Evolutionary conservation across 2,888 invertebrate genomes (phyloP), one percentile per base, ranked within the genome.

Genomic region (Melieria picta): DNA sequence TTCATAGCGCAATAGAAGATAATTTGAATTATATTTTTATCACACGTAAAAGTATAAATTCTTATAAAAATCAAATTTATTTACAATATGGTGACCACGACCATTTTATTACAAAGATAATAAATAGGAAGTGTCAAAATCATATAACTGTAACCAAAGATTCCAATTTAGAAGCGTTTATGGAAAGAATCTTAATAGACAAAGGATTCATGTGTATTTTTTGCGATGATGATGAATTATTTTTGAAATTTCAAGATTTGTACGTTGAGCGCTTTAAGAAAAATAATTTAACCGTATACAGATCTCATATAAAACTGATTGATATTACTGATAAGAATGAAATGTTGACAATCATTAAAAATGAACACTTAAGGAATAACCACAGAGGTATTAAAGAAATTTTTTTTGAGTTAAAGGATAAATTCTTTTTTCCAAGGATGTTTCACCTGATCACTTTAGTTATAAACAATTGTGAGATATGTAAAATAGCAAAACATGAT

Each of bases 1-100:
- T 66, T 13, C 69, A 70, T 45, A 69, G 66, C 76, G 77, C 48
- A 79, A 79, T 55, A 43, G 69, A 69, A 47, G 62, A 62, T 7
- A 56, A 63, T 55, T 10, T 42, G 11, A 45, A 60, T 13, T 58
- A 58, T 16, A 71, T 61, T 16, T 42, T 43, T 10, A 58, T 65
- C 10, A 72, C 65, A 42, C 61, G 48, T 58, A 68, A 63, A 56
- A 57, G 62, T 10, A 46, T 72, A 30, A 72, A 72, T 57, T 30
- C 50, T 7, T 74, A 66, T 57, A 74, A 69, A 65, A 68, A 67
- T 58, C 63, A 71, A 65, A 74, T 69, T n/a, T 62, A 63, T 52
- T 30, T 68, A 4, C 13, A 45, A n/a, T 45, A 50, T 10, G 47
- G 47, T 4, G 11, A 63, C 10, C 47, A 64, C n/a, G 64, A 67